phyloP scores from a whole-genome alignment of 2,113 vertebrate species.

The Callipepla squamata region DNA sequence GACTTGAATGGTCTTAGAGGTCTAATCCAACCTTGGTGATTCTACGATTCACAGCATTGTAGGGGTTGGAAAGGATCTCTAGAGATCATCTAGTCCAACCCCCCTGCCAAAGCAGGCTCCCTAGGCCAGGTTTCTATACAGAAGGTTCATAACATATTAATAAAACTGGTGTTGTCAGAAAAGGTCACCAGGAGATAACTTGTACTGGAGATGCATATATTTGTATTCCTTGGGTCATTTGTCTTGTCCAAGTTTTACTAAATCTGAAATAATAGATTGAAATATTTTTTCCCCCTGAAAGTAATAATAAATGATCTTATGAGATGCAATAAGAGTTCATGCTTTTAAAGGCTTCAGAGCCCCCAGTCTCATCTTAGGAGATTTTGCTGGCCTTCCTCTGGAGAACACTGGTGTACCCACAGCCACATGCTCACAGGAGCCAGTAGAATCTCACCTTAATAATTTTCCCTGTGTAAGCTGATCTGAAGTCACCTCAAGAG shows the following conservation, averaged over 20 bases:
- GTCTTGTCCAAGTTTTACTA: not conserved
- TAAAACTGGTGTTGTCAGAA: not conserved
- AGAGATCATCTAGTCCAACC: no score
- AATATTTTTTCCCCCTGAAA: accelerated
- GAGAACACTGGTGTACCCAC: not conserved
- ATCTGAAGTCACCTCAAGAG: not conserved
- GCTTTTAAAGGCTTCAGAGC: not conserved
- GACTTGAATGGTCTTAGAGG: no score
- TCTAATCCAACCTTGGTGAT: no score
- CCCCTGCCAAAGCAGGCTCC: no score
- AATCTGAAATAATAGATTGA: not conserved
- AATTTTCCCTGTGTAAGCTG: not conserved
- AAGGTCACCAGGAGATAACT: not conserved
- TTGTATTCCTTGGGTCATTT: not conserved
- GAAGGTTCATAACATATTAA: not conserved
- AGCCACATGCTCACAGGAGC: not conserved
- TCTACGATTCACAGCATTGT: no score
- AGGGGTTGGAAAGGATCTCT: no score
- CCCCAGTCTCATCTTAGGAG: not conserved
- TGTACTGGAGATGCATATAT: not conserved
- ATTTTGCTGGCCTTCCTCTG: not conserved
- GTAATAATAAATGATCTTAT: not conserved
- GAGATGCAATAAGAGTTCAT: not conserved
- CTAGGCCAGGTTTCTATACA: not conserved
- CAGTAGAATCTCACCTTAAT: not conserved